Base-by-base conservation (phyloP, 2,888 invertebrate genomes). In the Cerceris rybyensis region DNA sequence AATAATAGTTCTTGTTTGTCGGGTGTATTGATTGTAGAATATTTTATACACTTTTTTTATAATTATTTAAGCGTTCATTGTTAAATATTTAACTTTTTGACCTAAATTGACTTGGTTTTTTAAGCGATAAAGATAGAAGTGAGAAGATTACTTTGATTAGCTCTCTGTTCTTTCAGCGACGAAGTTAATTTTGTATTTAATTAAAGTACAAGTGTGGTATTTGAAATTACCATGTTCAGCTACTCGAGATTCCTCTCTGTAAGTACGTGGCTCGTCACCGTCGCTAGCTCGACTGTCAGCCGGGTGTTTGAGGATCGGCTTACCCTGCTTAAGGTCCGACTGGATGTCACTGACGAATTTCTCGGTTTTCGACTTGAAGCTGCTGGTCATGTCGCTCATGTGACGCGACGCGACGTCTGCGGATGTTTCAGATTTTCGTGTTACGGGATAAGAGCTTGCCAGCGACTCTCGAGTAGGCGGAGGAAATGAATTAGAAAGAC, bases 201-300 rank as follows among this genome's bases (percentile, higher is more conserved):
- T 28, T 1, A 28, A 28, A 28, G 28, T 28, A 28, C 28, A 28
- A 28, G 28, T 28, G 4, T 28, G 28, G 28, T 4, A 28, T 28
- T 28, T 28, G 28, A 28, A 28, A 67, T 63, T 93, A 96, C 96
- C 96, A 90, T 95, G 95, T 93, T 96, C 95, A 58, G 95, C 94
- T 55, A 95, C 93, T 87, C 96, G 94, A n/a, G 95, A 94, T 87
- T 96, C 96, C 90, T 96, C 96, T 78, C 95, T 93, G 90, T 95
- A 96, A 13, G 95, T 95, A 88, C 96, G 95, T n/a, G 95, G 92
- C 68, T 93, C 95, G 82, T 94, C 94, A 66, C 92, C 93, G 50
- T 89, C 89, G 60, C 72, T 82, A 52, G 78, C 73, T 39, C 83
- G 83, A 43, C 69, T 74, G n/a, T 89, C 87, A 65, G 89, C 87